Conservation (phyloP, 2,888 invertebrate species). For the Leuctra nigra region DNA sequence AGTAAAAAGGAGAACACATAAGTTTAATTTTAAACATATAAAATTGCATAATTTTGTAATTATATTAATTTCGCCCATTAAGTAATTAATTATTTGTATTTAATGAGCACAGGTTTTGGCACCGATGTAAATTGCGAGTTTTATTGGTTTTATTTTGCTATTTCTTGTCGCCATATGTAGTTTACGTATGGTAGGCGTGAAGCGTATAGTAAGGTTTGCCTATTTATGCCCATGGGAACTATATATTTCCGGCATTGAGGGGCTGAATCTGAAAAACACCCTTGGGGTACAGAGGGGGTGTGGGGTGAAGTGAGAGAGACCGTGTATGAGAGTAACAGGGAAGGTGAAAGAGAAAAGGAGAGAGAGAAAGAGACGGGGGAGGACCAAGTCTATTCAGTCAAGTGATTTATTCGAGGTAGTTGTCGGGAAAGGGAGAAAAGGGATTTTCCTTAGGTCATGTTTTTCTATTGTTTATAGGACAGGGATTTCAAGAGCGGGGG, state of each 20-base stretch:
- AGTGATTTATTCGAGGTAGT: constrained; percentile 24
- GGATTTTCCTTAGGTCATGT: constrained; percentile 21
- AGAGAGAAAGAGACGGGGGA: neutral
- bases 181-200: constrained; percentile 7
- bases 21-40: no score
- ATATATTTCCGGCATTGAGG: constrained; percentile 7
- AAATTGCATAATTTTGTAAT: no score
- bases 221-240: neutral
- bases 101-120: no score
- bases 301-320: neutral
- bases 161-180: no score
- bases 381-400: constrained; percentile 21
- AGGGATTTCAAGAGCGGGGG: constrained; percentile 12
- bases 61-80: no score
- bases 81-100: no score
- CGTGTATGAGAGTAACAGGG: no score
- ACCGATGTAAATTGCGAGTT: no score
- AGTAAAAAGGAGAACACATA: no score
- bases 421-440: constrained; percentile 13
- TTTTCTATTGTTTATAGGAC: constrained; percentile 23
- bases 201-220: constrained; percentile 1
- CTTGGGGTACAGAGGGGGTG: neutral
- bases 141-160: no score
- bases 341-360: neutral
- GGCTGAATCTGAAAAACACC: constrained; percentile 4